Evolutionary conservation across 2,797 vertebrate species (phyloP).

Genomic region (Epinephelus coioides): DNA sequence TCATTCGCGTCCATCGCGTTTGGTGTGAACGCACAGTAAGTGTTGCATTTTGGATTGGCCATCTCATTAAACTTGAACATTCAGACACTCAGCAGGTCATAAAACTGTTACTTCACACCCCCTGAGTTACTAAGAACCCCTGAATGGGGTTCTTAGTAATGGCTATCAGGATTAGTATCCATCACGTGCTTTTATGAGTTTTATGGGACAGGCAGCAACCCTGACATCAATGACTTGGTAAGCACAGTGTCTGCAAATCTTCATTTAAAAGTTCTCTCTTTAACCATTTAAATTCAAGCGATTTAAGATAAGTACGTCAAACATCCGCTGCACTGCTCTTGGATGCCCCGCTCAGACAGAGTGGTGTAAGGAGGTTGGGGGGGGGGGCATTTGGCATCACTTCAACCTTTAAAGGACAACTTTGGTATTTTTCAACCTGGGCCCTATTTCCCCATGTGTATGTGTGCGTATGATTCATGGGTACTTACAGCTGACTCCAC

Average conservation of each 20-base stretch:
- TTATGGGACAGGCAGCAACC: constrained; percentile 14
- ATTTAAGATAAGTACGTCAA: neutral
- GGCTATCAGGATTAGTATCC: neutral
- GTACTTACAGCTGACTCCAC: too few relatives aligned
- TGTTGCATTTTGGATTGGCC: neutral
- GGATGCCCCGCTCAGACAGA: neutral
- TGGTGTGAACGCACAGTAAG: too few relatives aligned
- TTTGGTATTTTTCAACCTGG: too few relatives aligned
- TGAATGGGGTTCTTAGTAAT: too few relatives aligned
- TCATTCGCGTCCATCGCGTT: too few relatives aligned
- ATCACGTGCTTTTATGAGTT: neutral
- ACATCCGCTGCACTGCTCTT: neutral
- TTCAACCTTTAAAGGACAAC: neutral
- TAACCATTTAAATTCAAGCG: neutral
- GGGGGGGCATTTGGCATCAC: neutral
- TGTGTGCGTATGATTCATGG: too few relatives aligned
- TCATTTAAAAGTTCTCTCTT: neutral
- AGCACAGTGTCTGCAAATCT: neutral
- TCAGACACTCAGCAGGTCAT: neutral
- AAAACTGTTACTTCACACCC: too few relatives aligned
- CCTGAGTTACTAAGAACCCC: too few relatives aligned
- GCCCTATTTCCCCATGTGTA: too few relatives aligned
- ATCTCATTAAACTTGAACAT: neutral
- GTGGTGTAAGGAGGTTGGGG: neutral
- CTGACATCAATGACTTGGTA: constrained; percentile 20